These are phyloP conservation scores for Phylloscopus whistleri DNA, from an alignment of 2,113 vertebrate genomes.

Conservation along the genomic window DNA sequence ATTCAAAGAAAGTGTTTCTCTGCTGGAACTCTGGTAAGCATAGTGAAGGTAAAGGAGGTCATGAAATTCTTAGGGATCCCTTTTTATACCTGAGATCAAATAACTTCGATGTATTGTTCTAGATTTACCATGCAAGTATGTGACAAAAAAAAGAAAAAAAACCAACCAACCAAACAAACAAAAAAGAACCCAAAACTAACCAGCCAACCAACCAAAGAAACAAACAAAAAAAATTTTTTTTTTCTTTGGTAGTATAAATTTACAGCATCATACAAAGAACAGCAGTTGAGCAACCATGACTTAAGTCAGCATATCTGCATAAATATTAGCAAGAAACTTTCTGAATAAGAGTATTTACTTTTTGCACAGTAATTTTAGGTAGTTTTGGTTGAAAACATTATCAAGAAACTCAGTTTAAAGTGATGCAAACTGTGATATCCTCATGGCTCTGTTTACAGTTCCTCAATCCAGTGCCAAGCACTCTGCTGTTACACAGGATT, in stretches of 20 bases:
- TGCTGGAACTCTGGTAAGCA: not conserved
- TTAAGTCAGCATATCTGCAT: not conserved
- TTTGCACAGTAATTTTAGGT: not conserved
- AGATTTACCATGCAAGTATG: not conserved
- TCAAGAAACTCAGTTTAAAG: not conserved
- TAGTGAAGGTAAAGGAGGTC: not conserved
- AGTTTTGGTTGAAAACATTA: not conserved
- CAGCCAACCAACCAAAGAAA: not conserved
- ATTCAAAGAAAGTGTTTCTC: not conserved
- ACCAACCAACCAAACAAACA: too few species aligned
- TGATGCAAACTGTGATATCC: not conserved
- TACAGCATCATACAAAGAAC: not conserved
- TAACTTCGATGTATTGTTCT: not conserved
- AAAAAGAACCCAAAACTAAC: not conserved
- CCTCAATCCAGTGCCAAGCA: not conserved
- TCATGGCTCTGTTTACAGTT: not conserved
- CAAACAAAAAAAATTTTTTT: not conserved
- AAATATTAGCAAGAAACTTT: not conserved
- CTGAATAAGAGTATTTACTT: not conserved
- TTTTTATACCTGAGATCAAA: not conserved
- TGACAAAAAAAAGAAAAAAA: accelerated
- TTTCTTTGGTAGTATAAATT: not conserved
- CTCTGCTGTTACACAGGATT: not conserved
- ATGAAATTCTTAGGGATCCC: not conserved
- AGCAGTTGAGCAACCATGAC: accelerated